A percentile compares a stretch with the other conserved stretches of the same genome.
Conservation (phyloP, 2,113 vertebrate genomes). For the Paramormyrops kingsleyae region DNA sequence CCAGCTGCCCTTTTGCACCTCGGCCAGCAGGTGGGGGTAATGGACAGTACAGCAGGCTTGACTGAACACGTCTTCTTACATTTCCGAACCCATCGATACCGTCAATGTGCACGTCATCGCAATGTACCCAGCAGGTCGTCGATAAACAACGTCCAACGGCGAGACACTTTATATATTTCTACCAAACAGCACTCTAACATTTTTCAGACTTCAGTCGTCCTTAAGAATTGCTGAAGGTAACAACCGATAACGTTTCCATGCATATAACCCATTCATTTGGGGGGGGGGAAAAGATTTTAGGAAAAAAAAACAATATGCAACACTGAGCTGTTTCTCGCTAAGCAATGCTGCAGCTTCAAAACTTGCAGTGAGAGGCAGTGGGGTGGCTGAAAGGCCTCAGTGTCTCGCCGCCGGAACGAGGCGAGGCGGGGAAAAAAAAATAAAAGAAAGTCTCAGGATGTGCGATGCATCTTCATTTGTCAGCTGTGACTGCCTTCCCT, state of each 20-base stretch:
- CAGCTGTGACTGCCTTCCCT: not conserved
- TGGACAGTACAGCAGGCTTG: not conserved
- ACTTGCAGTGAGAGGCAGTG: not conserved
- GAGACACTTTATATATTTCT: not conserved
- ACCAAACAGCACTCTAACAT: not conserved
- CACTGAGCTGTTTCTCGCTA: not conserved
- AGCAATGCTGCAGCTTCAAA: not conserved
- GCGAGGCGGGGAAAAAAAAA: not conserved
- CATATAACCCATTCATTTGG: not conserved
- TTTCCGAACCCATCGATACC: not conserved
- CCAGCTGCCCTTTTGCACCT: not conserved
- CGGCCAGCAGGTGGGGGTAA: constrained; percentile 14
- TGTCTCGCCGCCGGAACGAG: constrained; percentile 1
- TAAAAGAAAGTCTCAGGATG: not conserved
- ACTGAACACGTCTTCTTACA: not conserved
- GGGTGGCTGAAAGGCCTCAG: not conserved
- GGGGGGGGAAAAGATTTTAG: not conserved
- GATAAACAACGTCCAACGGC: not conserved
- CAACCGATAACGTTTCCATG: not conserved
- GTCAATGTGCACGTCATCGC: not conserved
- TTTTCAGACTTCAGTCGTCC: not conserved
- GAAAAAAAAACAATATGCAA: not conserved
- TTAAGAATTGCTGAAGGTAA: not conserved
- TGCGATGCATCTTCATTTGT: constrained; percentile 17
- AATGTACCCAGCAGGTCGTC: not conserved